These are phyloP conservation scores for Aulostomus chinensis DNA, from an alignment of 2,797 vertebrate genomes.

Conservation along the genomic window DNA sequence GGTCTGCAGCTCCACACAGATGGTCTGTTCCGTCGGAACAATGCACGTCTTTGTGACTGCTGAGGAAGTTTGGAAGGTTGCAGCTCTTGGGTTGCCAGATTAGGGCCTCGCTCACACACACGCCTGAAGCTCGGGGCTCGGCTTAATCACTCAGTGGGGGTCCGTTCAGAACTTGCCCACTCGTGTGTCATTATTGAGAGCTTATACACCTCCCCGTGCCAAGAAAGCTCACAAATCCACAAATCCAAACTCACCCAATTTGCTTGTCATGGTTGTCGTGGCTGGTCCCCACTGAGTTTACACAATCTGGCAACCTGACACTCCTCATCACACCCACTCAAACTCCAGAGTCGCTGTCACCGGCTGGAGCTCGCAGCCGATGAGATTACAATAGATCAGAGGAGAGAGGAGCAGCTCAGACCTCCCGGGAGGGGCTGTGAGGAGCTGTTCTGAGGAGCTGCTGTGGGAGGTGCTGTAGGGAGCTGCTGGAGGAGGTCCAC, in stretches of 20 bases:
- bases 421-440: too few relatives aligned
- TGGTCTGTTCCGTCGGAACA: conserved; percentile 59
- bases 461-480: too few relatives aligned
- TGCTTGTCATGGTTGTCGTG: conserved; percentile 67
- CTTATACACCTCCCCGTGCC: conserved; percentile 62
- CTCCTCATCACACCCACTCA: conserved; percentile 43
- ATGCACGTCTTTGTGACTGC: conserved; percentile 66
- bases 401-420: background rate
- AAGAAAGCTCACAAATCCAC: conserved; percentile 50
- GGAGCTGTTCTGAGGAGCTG: too few relatives aligned
- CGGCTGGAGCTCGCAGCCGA: conserved; percentile 36
- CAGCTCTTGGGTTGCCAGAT: conserved; percentile 76
- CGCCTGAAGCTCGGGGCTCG: conserved; percentile 56
- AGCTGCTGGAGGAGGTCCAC: too few relatives aligned
- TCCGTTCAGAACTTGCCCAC: conserved; percentile 65
- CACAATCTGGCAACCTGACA: conserved; percentile 66
- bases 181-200: conserved; percentile 77
- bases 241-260: conserved; percentile 64
- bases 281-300: conserved; percentile 78
- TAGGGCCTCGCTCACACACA: conserved; percentile 75
- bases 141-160: conserved; percentile 67
- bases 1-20: conserved; percentile 58
- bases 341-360: conserved; percentile 24
- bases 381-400: conserved; percentile 40
- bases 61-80: conserved; percentile 70